Base-by-base conservation (phyloP, 2,113 vertebrate species). In the Urocolius indicus region DNA sequence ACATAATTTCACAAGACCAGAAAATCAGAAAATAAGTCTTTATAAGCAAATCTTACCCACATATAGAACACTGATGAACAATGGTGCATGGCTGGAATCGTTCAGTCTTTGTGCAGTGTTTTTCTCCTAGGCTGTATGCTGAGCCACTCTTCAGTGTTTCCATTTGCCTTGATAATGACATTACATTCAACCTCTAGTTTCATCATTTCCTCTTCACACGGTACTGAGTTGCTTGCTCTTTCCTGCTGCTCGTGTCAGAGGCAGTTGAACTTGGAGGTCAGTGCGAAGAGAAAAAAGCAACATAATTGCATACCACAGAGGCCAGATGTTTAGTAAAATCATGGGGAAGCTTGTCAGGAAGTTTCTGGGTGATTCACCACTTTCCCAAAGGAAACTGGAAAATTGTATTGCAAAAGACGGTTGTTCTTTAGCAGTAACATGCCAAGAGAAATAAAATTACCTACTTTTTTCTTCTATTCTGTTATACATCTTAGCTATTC, bases 181-280 rank as follows among this genome's bases (percentile, higher is more conserved):
- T 97, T 83, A 86, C 58, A 88, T 95, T 95, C 82, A 96, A 88
- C 86, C 88, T 95, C 91, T 61, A 97, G 88, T 49, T 86, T 76
- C 89, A 58, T 23, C 8, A 89, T 91, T 96, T 96, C 93, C 59
- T 89, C 92, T 97, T 95, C 90, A 88, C 89, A 66, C 1, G 2
- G 38, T 68, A 84, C 71, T 90, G 69, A 95, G 95, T 71, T 88
- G 84, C 61, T 96, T 93, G 78, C 85, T 95, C 89, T 92, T 77
- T 93, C 89, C 92, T 94, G 88, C 91, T 95, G 79, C 48, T 94
- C 46, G 16, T 92, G 86, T 95, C 93, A 96, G 78, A 93, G 67
- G n/a, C 66, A 76, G 77, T 34, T 96, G 92, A 89, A 95, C 91
- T 89, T 93, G 83, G 54, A 92, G 93, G 90, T 95, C 94, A 95